Conservation (phyloP, 2,888 invertebrate species). For the Coenonympha arcania region DNA sequence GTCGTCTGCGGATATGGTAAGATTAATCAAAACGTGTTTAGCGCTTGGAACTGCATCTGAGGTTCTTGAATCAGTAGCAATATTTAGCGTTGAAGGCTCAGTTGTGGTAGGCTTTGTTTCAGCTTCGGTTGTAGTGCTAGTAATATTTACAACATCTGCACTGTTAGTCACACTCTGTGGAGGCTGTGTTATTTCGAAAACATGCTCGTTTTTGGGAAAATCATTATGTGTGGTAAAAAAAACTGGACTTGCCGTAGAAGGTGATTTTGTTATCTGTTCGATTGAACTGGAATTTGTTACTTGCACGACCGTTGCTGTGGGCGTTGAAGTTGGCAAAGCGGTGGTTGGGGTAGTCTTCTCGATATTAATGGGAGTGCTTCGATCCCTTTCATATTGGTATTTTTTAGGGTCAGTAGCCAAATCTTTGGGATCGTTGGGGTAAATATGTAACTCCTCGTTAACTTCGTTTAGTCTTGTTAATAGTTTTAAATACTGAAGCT, state of each 20-base stretch:
- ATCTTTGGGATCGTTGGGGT: constrained; percentile 49
- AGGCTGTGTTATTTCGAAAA: constrained; percentile 38
- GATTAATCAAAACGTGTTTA: constrained; percentile 84
- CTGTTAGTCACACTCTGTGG: constrained; percentile 45
- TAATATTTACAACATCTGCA: constrained; percentile 37
- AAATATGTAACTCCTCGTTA: constrained; percentile 57
- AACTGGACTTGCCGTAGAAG: constrained; percentile 31
- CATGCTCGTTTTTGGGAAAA: constrained; percentile 45
- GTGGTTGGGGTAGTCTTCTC: constrained; percentile 24
- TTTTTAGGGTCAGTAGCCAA: constrained; percentile 44
- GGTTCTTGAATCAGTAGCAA: constrained; percentile 45
- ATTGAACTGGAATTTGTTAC: constrained; percentile 34
- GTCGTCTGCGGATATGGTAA: constrained; percentile 84
- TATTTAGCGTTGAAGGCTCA: constrained; percentile 42
- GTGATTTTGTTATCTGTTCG: constrained; percentile 34
- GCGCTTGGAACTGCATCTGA: constrained; percentile 52
- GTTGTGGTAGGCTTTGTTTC: constrained; percentile 28
- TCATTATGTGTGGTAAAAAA: constrained; percentile 39
- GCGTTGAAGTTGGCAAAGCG: constrained; percentile 28
- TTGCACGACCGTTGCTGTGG: constrained; percentile 30
- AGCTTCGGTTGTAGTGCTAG: constrained; percentile 33
- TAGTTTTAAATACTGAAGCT: constrained; percentile 56
- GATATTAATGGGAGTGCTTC: constrained; percentile 26
- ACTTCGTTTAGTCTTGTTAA: constrained; percentile 53
- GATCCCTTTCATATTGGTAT: constrained; percentile 51